Evolutionary conservation across 2,888 invertebrate genomes (phyloP), one percentile per base, ranked within the genome.

Genomic region (Lepeophtheirus nordmannii): DNA sequence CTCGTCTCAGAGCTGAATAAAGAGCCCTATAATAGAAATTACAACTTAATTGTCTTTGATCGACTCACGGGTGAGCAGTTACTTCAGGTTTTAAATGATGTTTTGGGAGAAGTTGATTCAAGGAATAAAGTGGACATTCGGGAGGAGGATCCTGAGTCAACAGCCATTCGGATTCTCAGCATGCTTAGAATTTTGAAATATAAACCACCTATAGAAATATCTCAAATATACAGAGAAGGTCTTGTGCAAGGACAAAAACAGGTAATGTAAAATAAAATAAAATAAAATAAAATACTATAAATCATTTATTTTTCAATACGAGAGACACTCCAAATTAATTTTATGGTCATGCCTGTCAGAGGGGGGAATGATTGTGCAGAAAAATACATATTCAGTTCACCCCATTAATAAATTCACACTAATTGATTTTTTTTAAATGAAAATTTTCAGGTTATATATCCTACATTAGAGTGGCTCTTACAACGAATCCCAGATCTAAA

Each of bases 41-140:
- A 84, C 72, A 89, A 88, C 73, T 76, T 90, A 68, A 87, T 91
- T 72, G 86, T 86, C 70, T 89, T 91, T 75, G 90, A 90, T 77
- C 82, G 87, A 8, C 76, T 90, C 68, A 82, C 82, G 68, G 82
- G 84, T 59, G 83, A 85, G 69, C 84, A 86, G 72, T 77, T 90
- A 67, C 75, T 91, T 22, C 89, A 88, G 78, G 78, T 87, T 69
- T 76, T 89, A 23, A 83, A 83, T 70, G 86, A 89, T 78, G 80
- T 87, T n/a, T 78, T 89, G 58, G 80, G 81, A n/a, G 79, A 80
- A 71, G 81, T 86, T 71, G 84, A 85, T 73, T 81, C 83, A 62
- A 81, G 81, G 71, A 81, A 83, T 71, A 84, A 82, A 76, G 80
- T 85, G 67, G 86, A 89, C 72, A 80, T 87, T 30, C 80, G 82